A percentile compares a stretch with the other conserved stretches of the same genome.
Conservation (phyloP, 2,113 vertebrate species). For the Oostethus manadensis region DNA sequence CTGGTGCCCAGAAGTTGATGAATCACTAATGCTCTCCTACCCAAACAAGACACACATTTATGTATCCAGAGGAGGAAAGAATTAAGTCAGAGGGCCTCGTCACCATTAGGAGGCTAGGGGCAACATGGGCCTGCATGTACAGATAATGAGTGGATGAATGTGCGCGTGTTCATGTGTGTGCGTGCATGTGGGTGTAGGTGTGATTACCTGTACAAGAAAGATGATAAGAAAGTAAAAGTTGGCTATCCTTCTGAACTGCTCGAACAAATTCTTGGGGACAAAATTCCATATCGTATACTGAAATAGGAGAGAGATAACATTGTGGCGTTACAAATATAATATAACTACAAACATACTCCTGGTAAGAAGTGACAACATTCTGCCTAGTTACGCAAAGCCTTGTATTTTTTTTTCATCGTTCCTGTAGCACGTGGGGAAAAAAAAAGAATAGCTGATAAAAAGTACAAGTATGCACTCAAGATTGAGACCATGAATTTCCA, state of each 20-base stretch:
- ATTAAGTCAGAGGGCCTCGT: conserved; percentile 9
- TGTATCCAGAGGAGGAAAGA: conserved; percentile 14
- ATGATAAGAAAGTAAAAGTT: conserved; percentile 99
- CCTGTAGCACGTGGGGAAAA: not conserved
- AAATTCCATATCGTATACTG: conserved; percentile 99
- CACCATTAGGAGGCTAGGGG: not conserved
- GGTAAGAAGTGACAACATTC: not conserved
- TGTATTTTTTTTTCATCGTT: not conserved
- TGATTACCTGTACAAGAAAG: conserved; percentile 95
- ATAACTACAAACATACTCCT: not conserved
- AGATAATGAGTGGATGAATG: not conserved
- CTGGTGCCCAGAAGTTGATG: conserved; percentile 18
- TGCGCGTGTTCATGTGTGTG: not conserved
- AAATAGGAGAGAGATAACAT: conserved; percentile 15
- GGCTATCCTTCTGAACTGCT: conserved; percentile 98
- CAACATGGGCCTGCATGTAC: not conserved
- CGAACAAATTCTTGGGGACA: conserved; percentile 97
- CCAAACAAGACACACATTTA: conserved; percentile 3
- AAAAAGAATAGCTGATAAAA: not conserved
- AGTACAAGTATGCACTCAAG: too few relatives aligned
- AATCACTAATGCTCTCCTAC: conserved; percentile 17
- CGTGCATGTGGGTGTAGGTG: conserved; percentile 8
- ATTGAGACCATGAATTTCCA: too few relatives aligned
- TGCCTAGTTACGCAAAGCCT: too few relatives aligned
- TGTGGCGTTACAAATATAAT: not conserved